These are phyloP conservation scores for Esox niger DNA, from an alignment of 2,113 vertebrate genomes.

Conservation along the genomic window DNA sequence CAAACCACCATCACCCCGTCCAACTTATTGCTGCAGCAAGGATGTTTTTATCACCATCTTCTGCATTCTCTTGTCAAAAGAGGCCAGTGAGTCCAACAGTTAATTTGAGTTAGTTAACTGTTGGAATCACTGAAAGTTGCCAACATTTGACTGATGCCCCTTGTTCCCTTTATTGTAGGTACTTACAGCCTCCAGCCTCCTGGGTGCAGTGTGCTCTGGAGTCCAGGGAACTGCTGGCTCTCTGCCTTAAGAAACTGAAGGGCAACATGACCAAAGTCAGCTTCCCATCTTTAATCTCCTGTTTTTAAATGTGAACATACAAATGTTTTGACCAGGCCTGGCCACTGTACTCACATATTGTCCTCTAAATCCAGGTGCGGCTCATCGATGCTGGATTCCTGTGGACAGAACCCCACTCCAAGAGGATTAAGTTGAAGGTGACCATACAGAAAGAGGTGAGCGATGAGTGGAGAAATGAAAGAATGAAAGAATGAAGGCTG, in stretches of 20 bases:
- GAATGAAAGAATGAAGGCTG: neutral
- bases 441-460: constrained; percentile 96
- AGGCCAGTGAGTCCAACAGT: no score
- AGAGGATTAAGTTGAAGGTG: constrained; percentile 93
- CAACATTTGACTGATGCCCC: neutral
- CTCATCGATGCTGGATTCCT: constrained; percentile 95
- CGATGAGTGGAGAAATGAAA: neutral
- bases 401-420: constrained; percentile 98
- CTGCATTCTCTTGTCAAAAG: neutral
- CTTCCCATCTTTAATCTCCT: neutral
- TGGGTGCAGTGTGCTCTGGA: constrained; percentile 93
- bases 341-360: neutral
- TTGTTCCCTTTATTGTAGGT: constrained; percentile 65
- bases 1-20: neutral
- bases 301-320: neutral
- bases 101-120: neutral
- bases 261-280: constrained; percentile 75
- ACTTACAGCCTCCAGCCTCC: constrained; percentile 89
- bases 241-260: constrained; percentile 96
- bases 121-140: neutral
- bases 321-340: neutral
- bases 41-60: no score
- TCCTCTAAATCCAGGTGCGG: constrained; percentile 76
- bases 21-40: neutral
- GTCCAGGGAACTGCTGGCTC: constrained; percentile 91